Conservation (phyloP, 2,113 vertebrate species). For the Eonycteris spelaea region DNA sequence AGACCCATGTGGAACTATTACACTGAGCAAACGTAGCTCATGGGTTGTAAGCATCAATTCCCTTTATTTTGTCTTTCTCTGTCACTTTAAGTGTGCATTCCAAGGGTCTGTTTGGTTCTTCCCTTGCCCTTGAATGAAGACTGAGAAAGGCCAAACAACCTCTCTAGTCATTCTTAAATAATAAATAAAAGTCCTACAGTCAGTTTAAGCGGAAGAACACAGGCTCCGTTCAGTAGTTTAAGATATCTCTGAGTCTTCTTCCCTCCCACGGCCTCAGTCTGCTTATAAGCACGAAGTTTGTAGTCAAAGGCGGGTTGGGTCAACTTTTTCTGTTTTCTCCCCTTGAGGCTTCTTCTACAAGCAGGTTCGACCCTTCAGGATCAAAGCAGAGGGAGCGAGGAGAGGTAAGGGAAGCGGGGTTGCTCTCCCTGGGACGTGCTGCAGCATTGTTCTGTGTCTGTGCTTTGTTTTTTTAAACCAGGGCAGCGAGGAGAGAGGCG, state of each 20-base stretch:
- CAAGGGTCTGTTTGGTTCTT: not conserved
- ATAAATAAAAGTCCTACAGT: not conserved
- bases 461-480: not conserved
- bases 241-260: not conserved
- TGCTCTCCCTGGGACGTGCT: not conserved
- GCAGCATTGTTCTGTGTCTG: rapidly evolving
- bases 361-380: not conserved
- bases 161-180: not conserved
- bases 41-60: not conserved
- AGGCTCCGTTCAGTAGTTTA: not conserved
- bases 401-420: not conserved
- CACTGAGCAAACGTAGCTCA: not conserved
- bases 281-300: not conserved
- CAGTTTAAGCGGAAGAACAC: not conserved
- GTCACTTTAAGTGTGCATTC: not conserved
- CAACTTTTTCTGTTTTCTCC: not conserved
- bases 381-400: not conserved
- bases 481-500: too few relatives aligned
- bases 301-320: not conserved
- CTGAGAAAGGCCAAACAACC: not conserved
- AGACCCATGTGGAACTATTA: not conserved
- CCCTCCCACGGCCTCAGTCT: not conserved
- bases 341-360: not conserved
- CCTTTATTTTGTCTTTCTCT: not conserved
- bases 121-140: not conserved